Conservation (phyloP, 1,140 invertebrate species). For the Leucophenga varia region DNA sequence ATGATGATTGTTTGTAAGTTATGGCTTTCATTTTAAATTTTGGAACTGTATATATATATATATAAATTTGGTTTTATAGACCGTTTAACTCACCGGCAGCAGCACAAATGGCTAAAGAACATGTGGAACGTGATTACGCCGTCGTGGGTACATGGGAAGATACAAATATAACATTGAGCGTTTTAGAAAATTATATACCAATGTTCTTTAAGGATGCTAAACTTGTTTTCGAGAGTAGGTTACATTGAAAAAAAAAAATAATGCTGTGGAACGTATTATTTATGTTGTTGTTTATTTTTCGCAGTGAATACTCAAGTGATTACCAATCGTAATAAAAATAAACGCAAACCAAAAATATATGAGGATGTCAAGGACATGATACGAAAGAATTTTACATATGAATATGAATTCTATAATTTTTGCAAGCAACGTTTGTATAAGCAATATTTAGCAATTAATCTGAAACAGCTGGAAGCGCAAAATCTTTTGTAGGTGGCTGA, state of each 20-base stretch:
- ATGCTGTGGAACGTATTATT: background rate
- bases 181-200: slow-evolving; percentile 82
- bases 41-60: background rate
- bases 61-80: slow-evolving; percentile 72
- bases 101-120: slow-evolving; percentile 77
- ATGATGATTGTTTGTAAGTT: slow-evolving; percentile 78
- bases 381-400: slow-evolving; percentile 79
- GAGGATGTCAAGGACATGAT: slow-evolving; percentile 83
- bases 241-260: background rate
- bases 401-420: slow-evolving; percentile 91
- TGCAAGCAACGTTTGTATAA: slow-evolving; percentile 80
- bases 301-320: slow-evolving; percentile 41
- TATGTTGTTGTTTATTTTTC: background rate
- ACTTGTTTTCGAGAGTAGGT: slow-evolving; percentile 48
- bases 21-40: background rate
- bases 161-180: slow-evolving; percentile 78
- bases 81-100: slow-evolving; percentile 83
- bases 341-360: slow-evolving; percentile 62
- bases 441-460: slow-evolving; percentile 73
- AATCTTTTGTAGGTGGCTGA: no score
- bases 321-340: slow-evolving; percentile 52
- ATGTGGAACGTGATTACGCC: slow-evolving; percentile 81
- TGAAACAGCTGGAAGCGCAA: slow-evolving; percentile 40
- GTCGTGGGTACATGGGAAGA: slow-evolving; percentile 87
- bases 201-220: slow-evolving; percentile 76